Percentiles rank a stretch among this genome's conserved stretches.
Conservation (phyloP, 2,888 invertebrate species). For the Amphimallon solstitiale region DNA sequence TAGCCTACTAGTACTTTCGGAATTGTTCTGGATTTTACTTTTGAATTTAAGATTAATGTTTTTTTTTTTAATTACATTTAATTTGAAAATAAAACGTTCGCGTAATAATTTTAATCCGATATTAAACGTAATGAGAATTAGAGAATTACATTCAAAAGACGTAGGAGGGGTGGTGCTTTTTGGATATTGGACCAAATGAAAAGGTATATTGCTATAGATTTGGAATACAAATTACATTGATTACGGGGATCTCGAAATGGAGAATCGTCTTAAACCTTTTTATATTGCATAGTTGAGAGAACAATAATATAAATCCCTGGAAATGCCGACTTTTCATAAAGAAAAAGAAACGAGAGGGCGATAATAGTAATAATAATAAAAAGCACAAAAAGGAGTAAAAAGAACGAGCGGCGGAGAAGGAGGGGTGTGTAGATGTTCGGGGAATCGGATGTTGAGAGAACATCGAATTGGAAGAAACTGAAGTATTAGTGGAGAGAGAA, state of each 20-base stretch:
- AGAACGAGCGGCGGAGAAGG: background rate
- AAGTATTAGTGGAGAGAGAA: background rate
- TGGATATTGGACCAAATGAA: conserved; percentile 48
- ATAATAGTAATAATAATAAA: too few species aligned
- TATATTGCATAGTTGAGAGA: conserved; percentile 38
- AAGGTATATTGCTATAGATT: conserved; percentile 43
- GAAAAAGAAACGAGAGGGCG: too few species aligned
- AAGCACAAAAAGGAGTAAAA: background rate
- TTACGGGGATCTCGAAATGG: conserved; percentile 41
- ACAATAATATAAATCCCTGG: conserved; percentile 36
- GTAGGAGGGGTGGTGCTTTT: conserved; percentile 44
- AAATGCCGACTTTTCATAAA: conserved; percentile 9
- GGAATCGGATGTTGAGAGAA: too few species aligned
- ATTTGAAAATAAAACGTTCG: too few species aligned
- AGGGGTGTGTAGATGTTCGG: background rate
- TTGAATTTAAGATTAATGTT: too few species aligned
- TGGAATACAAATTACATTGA: conserved; percentile 49
- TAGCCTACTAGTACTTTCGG: too few species aligned
- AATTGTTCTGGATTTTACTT: too few species aligned
- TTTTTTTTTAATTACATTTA: too few species aligned
- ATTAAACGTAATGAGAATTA: conserved; percentile 40
- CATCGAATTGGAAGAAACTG: background rate
- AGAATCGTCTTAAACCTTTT: conserved; percentile 40
- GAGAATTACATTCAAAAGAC: conserved; percentile 45
- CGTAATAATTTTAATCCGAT: too few species aligned